Evolutionary conservation across 1,140 invertebrate genomes (phyloP).

Genomic region (Drosophila navojoa): DNA sequence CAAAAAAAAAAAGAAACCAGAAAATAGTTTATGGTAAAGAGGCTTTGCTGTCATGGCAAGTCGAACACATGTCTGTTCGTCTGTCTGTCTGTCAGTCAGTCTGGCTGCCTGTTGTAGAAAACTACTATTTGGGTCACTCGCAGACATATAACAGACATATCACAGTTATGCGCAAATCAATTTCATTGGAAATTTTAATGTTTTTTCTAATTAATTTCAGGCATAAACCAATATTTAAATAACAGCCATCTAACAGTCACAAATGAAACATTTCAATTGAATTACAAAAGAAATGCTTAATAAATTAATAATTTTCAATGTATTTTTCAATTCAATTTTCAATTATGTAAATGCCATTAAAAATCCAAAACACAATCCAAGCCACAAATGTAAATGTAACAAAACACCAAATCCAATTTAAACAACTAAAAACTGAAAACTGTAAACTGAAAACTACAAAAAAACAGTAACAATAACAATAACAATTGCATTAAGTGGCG

Average conservation of each 20-base stretch:
- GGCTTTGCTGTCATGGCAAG: constrained; percentile 38
- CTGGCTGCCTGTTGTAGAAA: constrained; percentile 4
- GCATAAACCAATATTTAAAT: neutral
- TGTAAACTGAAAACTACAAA: neutral
- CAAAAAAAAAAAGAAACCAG: constrained; percentile 20
- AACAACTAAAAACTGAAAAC: neutral
- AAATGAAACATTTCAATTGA: constrained; percentile 18
- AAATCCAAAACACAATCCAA: neutral
- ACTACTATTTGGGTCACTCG: constrained; percentile 32
- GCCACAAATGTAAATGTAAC: neutral
- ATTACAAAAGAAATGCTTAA: constrained; percentile 11
- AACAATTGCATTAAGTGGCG: constrained; percentile 18
- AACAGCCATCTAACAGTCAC: constrained; percentile 3
- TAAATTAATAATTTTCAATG: constrained; percentile 13
- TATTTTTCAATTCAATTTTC: no score
- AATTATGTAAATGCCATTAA: constrained; percentile 14
- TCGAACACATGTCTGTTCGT: constrained; percentile 23
- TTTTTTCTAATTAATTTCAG: neutral
- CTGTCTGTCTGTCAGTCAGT: constrained; percentile 2
- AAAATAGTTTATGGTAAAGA: constrained; percentile 38
- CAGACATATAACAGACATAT: neutral
- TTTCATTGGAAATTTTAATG: neutral
- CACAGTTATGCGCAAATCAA: neutral
- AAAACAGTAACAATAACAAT: constrained; percentile 11
- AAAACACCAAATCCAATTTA: no score